phyloP scores from a whole-genome alignment of 2,113 vertebrate genomes.

The Panthera tigris region DNA sequence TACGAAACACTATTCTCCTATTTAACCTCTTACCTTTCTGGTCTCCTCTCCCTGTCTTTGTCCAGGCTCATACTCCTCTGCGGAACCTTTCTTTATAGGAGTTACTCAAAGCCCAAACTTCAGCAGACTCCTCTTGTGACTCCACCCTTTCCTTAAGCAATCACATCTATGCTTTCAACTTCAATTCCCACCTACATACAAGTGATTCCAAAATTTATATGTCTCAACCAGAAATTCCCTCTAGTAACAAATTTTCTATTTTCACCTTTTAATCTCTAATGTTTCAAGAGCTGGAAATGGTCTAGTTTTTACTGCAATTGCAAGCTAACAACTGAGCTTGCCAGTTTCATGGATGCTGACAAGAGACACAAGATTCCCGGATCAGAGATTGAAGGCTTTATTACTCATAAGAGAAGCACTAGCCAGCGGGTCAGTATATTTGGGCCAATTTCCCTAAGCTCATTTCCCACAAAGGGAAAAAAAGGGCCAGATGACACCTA shows the following conservation, averaged over 20 bases:
- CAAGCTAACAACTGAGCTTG: not conserved
- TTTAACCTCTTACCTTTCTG: not conserved
- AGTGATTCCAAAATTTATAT: not conserved
- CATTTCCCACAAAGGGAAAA: not conserved
- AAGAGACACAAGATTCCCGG: not conserved
- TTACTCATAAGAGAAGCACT: not conserved
- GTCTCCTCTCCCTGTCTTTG: not conserved
- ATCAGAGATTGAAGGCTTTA: not conserved
- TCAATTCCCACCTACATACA: not conserved
- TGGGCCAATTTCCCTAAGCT: not conserved
- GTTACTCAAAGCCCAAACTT: not conserved
- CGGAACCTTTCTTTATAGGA: not conserved
- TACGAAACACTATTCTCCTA: not conserved
- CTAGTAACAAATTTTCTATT: not conserved
- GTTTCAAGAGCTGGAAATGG: not conserved
- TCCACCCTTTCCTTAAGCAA: not conserved
- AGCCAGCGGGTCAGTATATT: not conserved
- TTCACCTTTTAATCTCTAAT: not conserved
- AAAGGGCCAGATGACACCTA: not conserved
- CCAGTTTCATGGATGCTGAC: not conserved
- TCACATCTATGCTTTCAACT: not conserved
- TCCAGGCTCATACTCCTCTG: not conserved
- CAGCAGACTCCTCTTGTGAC: not conserved
- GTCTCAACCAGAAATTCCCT: not conserved
- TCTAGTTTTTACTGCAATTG: not conserved